Evolutionary conservation across 2,113 vertebrate genomes (phyloP).

Genomic region (Passer domesticus): DNA sequence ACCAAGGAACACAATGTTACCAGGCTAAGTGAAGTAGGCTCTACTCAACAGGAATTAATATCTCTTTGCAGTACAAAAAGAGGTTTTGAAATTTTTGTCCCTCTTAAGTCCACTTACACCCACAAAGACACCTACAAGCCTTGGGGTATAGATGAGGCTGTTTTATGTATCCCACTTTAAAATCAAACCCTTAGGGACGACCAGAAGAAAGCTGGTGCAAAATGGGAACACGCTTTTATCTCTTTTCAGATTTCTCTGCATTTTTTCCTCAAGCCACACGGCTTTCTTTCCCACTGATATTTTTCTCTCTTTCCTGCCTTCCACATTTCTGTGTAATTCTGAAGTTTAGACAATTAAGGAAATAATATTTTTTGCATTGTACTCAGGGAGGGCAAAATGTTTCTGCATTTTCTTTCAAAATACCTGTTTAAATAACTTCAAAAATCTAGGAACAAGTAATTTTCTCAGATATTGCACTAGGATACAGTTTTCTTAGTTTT

Average conservation of each 20-base stretch:
- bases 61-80: not conserved
- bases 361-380: not conserved
- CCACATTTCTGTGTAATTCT: not conserved
- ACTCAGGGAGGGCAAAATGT: not conserved
- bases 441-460: not conserved
- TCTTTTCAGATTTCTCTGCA: not conserved
- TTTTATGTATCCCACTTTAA: not conserved
- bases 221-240: accelerated
- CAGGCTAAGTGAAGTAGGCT: not conserved
- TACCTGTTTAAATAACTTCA: not conserved
- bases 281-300: not conserved
- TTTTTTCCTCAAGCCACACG: not conserved
- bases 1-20: not conserved
- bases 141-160: not conserved
- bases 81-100: not conserved
- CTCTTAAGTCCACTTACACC: not conserved
- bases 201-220: not conserved
- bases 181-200: not conserved
- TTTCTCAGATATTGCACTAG: not conserved
- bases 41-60: not conserved
- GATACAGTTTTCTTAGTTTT: not conserved
- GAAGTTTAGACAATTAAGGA: not conserved
- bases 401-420: not conserved
- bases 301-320: not conserved
- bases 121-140: not conserved